These are phyloP conservation scores for Notarius lentiginosus DNA, from an alignment of 2,113 vertebrate genomes.

Conservation along the genomic window DNA sequence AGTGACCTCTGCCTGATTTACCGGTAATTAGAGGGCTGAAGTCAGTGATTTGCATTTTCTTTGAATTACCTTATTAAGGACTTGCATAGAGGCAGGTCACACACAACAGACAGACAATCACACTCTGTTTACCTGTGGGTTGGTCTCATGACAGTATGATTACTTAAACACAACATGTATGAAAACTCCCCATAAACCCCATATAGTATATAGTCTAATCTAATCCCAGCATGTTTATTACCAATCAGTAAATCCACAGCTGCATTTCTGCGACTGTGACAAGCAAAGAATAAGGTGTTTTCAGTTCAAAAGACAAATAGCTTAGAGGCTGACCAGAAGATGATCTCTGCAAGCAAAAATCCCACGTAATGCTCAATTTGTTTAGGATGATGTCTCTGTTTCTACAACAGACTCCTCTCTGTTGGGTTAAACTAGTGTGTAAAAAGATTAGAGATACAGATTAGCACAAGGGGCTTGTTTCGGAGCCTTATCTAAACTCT, in stretches of 20 bases:
- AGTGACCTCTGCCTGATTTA: slow-evolving; percentile 60
- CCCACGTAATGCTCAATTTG: slow-evolving; percentile 44
- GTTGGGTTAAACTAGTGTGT: slow-evolving; percentile 65
- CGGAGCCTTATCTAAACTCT: slow-evolving; percentile 42
- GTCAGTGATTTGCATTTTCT: slow-evolving; percentile 57
- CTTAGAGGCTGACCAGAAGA: slow-evolving; percentile 38
- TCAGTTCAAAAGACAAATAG: slow-evolving; percentile 32
- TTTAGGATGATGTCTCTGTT: slow-evolving; percentile 37
- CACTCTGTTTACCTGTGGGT: slow-evolving; percentile 24
- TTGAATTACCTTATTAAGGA: slow-evolving; percentile 60
- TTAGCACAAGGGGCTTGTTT: slow-evolving; percentile 23
- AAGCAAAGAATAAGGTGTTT: not conserved
- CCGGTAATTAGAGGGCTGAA: slow-evolving; percentile 57
- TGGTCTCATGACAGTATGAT: slow-evolving; percentile 17
- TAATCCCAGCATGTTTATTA: not conserved
- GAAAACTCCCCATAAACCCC: not conserved
- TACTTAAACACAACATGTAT: slow-evolving; percentile 16
- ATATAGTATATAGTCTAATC: not conserved
- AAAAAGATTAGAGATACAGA: slow-evolving; percentile 65
- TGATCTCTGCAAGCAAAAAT: slow-evolving; percentile 51
- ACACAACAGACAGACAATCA: slow-evolving; percentile 50
- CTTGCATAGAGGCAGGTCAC: slow-evolving; percentile 46
- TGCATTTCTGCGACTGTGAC: not conserved
- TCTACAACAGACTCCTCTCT: slow-evolving; percentile 62
- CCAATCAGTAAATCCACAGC: not conserved